phyloP scores from a whole-genome alignment of 2,888 invertebrate genomes.

The Trissoscelio sp. region DNA sequence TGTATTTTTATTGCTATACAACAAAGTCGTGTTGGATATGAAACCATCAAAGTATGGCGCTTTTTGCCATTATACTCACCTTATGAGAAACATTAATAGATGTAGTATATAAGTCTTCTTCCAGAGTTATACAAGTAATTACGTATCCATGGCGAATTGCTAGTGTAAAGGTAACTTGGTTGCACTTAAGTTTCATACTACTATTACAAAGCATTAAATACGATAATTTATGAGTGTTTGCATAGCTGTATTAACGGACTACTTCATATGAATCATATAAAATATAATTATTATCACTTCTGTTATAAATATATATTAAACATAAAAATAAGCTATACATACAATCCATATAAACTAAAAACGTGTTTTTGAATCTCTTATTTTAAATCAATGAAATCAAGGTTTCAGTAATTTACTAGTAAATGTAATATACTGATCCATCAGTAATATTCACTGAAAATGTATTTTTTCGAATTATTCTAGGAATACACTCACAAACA shows the following conservation, averaged over 20 bases:
- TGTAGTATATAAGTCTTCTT: slow-evolving; percentile 22
- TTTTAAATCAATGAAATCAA: no score
- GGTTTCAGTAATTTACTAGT: no score
- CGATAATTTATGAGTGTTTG: slow-evolving; percentile 40
- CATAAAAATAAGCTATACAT: no score
- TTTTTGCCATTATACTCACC: neutral
- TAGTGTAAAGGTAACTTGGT: slow-evolving; percentile 8
- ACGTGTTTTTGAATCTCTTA: no score
- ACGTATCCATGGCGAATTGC: slow-evolving; percentile 16
- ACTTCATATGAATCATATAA: slow-evolving; percentile 19
- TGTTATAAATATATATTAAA: neutral
- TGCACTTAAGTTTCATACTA: slow-evolving; percentile 18
- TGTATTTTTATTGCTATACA: neutral
- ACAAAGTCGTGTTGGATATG: neutral
- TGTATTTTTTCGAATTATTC: no score
- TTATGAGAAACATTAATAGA: slow-evolving; percentile 24
- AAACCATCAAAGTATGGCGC: slow-evolving; percentile 17
- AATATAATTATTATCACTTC: neutral
- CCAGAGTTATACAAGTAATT: slow-evolving; percentile 29
- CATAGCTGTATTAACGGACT: slow-evolving; percentile 9
- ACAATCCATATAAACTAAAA: no score
- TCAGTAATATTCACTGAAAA: no score
- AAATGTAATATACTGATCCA: no score
- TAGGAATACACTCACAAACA: no score
- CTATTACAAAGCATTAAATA: slow-evolving; percentile 34